These are phyloP conservation scores for Tipula confusa DNA, from an alignment of 2,888 invertebrate species.

Conservation along the genomic window DNA sequence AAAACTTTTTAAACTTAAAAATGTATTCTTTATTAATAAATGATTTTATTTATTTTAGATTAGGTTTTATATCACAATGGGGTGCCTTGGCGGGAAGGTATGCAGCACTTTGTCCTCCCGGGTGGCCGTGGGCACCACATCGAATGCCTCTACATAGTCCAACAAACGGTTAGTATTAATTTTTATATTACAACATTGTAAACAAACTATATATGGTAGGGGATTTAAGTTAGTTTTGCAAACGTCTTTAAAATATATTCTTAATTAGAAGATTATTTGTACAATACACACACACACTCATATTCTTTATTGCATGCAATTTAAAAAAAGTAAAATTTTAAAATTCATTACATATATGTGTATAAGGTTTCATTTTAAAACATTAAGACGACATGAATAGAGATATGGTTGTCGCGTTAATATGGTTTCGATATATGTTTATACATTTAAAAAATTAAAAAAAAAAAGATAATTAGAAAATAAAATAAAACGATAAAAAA, in stretches of 20 bases:
- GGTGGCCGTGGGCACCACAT: constrained; percentile 60
- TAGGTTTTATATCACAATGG: constrained; percentile 78
- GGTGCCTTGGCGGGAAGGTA: constrained; percentile 72
- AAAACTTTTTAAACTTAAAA: constrained; percentile 8
- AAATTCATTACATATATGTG: background rate
- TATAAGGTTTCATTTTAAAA: background rate
- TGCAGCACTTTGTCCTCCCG: constrained; percentile 63
- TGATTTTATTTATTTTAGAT: constrained; percentile 57
- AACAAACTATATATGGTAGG: background rate
- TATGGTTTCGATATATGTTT: constrained; percentile 35
- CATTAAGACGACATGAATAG: constrained; percentile 13
- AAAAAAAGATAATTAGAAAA: background rate
- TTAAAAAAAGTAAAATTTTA: background rate
- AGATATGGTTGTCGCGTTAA: constrained; percentile 34
- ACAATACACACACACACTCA: too few relatives aligned
- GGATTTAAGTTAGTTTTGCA: background rate
- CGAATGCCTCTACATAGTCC: constrained; percentile 56
- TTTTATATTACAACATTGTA: background rate
- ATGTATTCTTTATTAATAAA: background rate
- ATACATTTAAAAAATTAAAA: too few relatives aligned
- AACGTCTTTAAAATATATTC: background rate
- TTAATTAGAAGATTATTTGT: background rate
- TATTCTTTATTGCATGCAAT: constrained; percentile 29
- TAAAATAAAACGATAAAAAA: background rate
- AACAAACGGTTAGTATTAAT: constrained; percentile 58